Evolutionary conservation across 2,797 vertebrate genomes (phyloP).

Genomic region (Bucorvus abyssinicus): DNA sequence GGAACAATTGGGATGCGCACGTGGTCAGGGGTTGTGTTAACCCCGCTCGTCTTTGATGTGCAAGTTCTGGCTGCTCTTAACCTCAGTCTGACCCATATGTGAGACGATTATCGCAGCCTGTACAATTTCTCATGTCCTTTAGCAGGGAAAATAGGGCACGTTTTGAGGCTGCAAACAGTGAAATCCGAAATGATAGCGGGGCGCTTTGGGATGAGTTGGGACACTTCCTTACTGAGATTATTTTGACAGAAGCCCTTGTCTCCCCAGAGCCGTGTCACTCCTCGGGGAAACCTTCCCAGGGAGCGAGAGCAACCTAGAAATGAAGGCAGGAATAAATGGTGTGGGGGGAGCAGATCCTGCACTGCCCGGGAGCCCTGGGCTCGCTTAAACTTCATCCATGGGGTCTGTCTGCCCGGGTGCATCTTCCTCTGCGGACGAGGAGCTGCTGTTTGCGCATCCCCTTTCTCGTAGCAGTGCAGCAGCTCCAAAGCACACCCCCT

Average conservation of each 20-base stretch:
- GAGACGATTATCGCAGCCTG: constrained; percentile 64
- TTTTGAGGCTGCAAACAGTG: background rate
- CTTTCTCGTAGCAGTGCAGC: background rate
- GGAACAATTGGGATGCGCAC: constrained; percentile 29
- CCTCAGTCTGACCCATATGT: constrained; percentile 67
- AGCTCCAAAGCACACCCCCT: background rate
- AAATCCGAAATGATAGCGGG: background rate
- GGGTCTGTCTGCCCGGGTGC: background rate
- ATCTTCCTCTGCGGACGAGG: background rate
- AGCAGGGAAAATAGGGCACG: constrained; percentile 48
- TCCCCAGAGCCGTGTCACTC: background rate
- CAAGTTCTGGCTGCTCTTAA: constrained; percentile 71
- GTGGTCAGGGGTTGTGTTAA: constrained; percentile 41
- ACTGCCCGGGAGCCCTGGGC: background rate
- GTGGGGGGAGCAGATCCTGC: background rate
- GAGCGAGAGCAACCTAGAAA: background rate
- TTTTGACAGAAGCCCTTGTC: constrained; percentile 25
- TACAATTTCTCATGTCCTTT: constrained; percentile 67
- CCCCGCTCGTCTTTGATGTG: constrained; percentile 68
- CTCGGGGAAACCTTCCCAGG: background rate
- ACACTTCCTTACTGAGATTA: background rate
- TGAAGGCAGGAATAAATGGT: background rate
- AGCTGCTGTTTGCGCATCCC: background rate
- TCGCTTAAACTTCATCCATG: fast-evolving
- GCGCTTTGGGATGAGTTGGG: background rate